Base-by-base conservation (phyloP, 2,113 vertebrate genomes). In the Channa maculata region DNA sequence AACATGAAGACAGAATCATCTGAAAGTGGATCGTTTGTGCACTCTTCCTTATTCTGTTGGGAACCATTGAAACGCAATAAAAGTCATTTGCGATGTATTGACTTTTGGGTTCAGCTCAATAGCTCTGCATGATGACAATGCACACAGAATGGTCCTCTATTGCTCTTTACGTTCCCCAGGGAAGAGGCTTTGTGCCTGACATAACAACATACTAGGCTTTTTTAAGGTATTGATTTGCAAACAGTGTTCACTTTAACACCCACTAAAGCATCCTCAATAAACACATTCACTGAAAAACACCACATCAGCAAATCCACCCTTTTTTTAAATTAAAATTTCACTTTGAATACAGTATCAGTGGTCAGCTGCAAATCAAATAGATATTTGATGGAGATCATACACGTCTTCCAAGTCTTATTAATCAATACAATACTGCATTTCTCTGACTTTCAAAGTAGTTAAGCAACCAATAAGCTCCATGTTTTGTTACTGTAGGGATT, bases 31-130 rank as follows among this genome's bases (percentile, higher is more conserved):
- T 75, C 86, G 65, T 88, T 88, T 84, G 67, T 39, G 8, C 73
- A 72, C 71, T 67, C 64, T 75, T 79, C 58, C 68, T 76, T 75
- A 83, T 73, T 88, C 85, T 85, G 86, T 68, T 37, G 85, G 88
- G 91, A 88, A 64, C 82, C 49, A 59, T 66, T 75, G 60, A 58
- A 84, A 89, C 86, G 77, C 85, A 90, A 79, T 79, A 75, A 69
- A 82, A 87, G 70, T 81, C 77, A 76, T 89, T 86, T 88, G 68
- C 60, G 60, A 65, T 57, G 65, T 86, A 87, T 83, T 89, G 87
- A 92, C 79, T 77, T 7, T n/a, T 2, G 34, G 67, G 71, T 88
- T 86, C 55, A 65, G 77, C 84, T 88, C 76, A 75, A 77, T 80
- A 84, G 73, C 67, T 62, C 37, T 65, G 72, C 70, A 78, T 81